Evolutionary conservation across 2,797 vertebrate species (phyloP), one percentile per base, ranked within the genome.

Genomic region (Poeciliopsis presidionis): DNA sequence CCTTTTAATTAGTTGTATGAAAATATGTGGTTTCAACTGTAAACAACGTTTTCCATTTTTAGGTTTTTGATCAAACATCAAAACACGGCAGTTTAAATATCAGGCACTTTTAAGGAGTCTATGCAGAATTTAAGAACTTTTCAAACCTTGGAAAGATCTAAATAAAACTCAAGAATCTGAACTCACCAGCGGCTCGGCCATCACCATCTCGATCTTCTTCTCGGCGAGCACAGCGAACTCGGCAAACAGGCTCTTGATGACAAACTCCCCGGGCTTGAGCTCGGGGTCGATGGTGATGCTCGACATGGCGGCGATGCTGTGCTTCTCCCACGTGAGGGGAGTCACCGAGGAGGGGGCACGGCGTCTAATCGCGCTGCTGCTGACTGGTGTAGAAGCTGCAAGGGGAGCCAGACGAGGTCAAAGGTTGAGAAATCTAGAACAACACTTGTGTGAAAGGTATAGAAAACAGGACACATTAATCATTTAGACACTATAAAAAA

Each of bases 161-260:
- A 45, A 45, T 45, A 45, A 45, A 45, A 12, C 43, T 45, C 43
- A 45, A 45, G 43, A 11, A 45, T 45, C 41, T 47, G 74, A 33
- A 96, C 98, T 98, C 90, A 99, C 98, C 98, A 99, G 96, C 77
- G 98, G 98, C 94, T 99, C 98, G 73, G 98, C 98, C 98, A 99
- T 99, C 94, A 99, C 98, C 96, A 98, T 97, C 94, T 99, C 98
- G 80, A 99, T 99, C 97, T 99, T 99, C 96, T 99, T 99, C 96
- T 99, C 98, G 73, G 98, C 98, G 90, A 99, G 97, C 94, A 99
- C 95, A 88, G 98, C 97, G 87, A 99, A 99, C 94, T 99, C 98
- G n/a, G 98, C 98, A 45, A 99, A 99, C 78, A 99, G 96, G 92
- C 97, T 99, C 95, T 99, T 99, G 96, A 99, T 99, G 97, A 99